Conservation (phyloP, 2,888 invertebrate species). For the Timema podura region DNA sequence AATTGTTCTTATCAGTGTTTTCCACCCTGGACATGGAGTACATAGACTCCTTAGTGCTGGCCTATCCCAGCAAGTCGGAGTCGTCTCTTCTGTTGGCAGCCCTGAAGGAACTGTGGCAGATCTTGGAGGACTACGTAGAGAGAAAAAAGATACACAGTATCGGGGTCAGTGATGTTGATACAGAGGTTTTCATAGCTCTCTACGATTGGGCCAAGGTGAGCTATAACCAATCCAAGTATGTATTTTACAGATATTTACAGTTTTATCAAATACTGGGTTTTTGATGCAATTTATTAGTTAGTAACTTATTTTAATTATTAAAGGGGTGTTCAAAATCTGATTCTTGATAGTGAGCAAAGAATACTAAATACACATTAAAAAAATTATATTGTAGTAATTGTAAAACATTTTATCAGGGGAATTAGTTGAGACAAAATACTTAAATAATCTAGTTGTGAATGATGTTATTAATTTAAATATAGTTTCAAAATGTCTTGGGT, state of each 20-base stretch:
- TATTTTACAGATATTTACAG: not conserved
- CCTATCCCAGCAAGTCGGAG: slow-evolving; percentile 51
- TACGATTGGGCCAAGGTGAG: slow-evolving; percentile 66
- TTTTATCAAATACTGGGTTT: no score
- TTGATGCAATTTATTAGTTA: no score
- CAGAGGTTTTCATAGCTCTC: slow-evolving; percentile 68
- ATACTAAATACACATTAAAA: no score
- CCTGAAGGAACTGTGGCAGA: slow-evolving; percentile 72
- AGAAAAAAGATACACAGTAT: slow-evolving; percentile 64
- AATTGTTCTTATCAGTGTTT: slow-evolving; percentile 57
- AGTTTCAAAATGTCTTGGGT: no score
- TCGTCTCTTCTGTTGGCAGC: slow-evolving; percentile 50
- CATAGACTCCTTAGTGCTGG: slow-evolving; percentile 79
- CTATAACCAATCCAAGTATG: not conserved
- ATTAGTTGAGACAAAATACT: no score
- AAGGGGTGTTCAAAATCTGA: no score
- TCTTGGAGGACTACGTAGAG: slow-evolving; percentile 67
- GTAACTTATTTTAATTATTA: no score
- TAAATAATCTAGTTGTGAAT: no score
- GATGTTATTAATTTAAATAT: no score
- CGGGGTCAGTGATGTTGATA: slow-evolving; percentile 88
- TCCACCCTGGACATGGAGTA: slow-evolving; percentile 63
- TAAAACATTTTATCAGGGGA: no score
- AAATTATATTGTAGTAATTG: no score
- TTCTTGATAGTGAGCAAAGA: no score